These are phyloP conservation scores for Papilio xuthus DNA, from an alignment of 1,140 invertebrate species.

Conservation along the genomic window DNA sequence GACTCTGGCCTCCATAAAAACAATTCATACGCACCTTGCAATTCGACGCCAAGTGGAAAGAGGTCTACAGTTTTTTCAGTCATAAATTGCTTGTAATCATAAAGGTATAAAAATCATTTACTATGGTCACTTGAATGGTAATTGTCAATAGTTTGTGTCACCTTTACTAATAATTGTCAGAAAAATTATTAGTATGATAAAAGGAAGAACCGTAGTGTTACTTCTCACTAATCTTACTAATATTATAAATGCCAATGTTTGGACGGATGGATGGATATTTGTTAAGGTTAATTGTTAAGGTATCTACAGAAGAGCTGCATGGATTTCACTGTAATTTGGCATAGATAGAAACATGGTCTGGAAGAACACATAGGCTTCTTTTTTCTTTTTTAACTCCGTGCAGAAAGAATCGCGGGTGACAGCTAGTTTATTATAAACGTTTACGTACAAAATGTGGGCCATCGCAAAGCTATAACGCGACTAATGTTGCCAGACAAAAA, in stretches of 20 bases:
- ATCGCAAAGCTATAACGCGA: neutral
- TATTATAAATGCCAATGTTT: too few relatives aligned
- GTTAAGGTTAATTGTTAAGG: too few relatives aligned
- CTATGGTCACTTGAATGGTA: constrained; percentile 9
- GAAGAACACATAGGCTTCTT: too few relatives aligned
- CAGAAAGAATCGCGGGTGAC: too few relatives aligned
- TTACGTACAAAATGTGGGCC: constrained; percentile 10
- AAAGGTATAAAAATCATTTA: neutral
- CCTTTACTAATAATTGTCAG: neutral
- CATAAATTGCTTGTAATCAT: neutral
- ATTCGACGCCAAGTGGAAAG: neutral
- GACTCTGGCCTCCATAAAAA: constrained; percentile 1
- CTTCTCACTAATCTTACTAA: too few relatives aligned
- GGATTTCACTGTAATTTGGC: too few relatives aligned
- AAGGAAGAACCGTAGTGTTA: neutral
- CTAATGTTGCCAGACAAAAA: constrained; percentile 36
- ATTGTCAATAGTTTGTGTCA: neutral
- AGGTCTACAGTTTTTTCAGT: neutral
- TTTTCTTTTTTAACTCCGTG: too few relatives aligned
- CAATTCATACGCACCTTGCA: constrained; percentile 16
- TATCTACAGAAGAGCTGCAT: too few relatives aligned
- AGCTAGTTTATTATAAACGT: neutral
- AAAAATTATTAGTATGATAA: neutral
- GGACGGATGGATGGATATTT: too few relatives aligned
- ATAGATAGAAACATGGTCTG: too few relatives aligned